Percentiles rank a stretch among this genome's conserved stretches.
Evolutionary conservation across 1,140 invertebrate species (phyloP).

Genomic region (Hyles euphorbiae): DNA sequence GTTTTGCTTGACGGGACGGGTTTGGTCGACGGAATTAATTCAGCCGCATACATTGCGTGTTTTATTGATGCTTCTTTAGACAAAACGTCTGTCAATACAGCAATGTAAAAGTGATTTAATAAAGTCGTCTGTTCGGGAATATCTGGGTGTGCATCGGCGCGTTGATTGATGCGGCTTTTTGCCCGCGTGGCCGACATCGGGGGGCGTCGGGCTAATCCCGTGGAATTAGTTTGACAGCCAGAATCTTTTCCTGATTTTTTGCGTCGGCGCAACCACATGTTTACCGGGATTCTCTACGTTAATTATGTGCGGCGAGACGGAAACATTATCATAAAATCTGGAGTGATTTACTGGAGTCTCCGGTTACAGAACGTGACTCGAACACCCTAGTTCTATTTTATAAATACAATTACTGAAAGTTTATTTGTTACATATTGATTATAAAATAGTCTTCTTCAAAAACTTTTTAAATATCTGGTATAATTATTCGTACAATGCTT

Average conservation of each 20-base stretch:
- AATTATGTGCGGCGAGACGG: conserved; percentile 60
- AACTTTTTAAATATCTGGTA: too few relatives aligned
- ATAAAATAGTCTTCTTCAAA: too few relatives aligned
- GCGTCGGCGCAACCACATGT: conserved; percentile 52
- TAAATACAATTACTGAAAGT: too few relatives aligned
- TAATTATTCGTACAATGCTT: too few relatives aligned
- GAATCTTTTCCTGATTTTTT: conserved; percentile 63
- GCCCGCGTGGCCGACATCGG: conserved; percentile 41
- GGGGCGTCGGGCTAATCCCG: conserved; percentile 42
- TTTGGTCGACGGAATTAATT: conserved; percentile 7
- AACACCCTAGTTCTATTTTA: conserved; percentile 1
- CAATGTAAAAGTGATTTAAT: conserved; percentile 3
- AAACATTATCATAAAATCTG: conserved; percentile 26
- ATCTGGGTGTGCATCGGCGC: conserved; percentile 17
- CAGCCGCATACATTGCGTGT: conserved; percentile 9
- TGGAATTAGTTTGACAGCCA: conserved; percentile 67
- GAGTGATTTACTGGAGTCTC: too few relatives aligned
- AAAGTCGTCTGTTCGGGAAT: not conserved
- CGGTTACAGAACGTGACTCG: too few relatives aligned
- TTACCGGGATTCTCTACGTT: conserved; percentile 45
- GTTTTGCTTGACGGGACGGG: conserved; percentile 22
- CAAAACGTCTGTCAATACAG: not conserved
- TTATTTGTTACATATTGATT: too few relatives aligned
- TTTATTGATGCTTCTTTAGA: not conserved
- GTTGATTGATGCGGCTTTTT: conserved; percentile 68